Evolutionary conservation across 2,888 invertebrate species (phyloP).

Genomic region (Drosophila ochracea): DNA sequence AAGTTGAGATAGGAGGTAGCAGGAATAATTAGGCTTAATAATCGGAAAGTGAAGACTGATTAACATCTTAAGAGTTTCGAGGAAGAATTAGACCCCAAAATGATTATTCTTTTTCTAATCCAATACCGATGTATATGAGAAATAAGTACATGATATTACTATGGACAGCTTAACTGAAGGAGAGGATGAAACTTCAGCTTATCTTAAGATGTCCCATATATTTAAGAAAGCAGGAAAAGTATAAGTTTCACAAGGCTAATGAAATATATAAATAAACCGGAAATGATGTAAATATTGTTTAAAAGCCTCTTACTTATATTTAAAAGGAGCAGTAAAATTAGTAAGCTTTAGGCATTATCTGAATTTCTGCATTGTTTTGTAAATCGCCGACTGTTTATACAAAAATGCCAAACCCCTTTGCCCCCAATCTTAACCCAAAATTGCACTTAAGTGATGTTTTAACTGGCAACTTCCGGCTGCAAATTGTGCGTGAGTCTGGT

Average conservation of each 20-base stretch:
- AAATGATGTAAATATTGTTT: neutral
- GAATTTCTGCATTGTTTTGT: neutral
- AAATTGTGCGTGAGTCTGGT: slow-evolving; percentile 51
- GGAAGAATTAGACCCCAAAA: neutral
- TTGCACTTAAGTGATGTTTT: slow-evolving; percentile 69
- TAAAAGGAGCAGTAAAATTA: neutral
- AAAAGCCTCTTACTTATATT: neutral
- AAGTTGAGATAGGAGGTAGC: neutral
- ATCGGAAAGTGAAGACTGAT: neutral
- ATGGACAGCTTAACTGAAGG: neutral
- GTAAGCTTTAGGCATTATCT: neutral
- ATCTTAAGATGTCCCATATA: neutral
- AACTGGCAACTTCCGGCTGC: slow-evolving; percentile 66
- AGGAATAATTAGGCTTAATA: neutral
- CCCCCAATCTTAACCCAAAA: slow-evolving; percentile 38
- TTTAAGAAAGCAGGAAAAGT: neutral
- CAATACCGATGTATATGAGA: neutral
- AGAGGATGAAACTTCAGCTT: neutral
- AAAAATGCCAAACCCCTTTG: neutral
- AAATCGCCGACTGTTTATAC: neutral
- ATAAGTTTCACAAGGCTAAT: neutral
- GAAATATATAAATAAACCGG: neutral
- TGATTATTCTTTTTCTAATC: neutral
- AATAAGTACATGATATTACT: neutral
- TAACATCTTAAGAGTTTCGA: neutral